Percentiles rank a stretch among this genome's conserved stretches.
These are phyloP conservation scores for Lasioglossum pauxillum DNA, from an alignment of 2,888 invertebrate species.

Conservation along the genomic window DNA sequence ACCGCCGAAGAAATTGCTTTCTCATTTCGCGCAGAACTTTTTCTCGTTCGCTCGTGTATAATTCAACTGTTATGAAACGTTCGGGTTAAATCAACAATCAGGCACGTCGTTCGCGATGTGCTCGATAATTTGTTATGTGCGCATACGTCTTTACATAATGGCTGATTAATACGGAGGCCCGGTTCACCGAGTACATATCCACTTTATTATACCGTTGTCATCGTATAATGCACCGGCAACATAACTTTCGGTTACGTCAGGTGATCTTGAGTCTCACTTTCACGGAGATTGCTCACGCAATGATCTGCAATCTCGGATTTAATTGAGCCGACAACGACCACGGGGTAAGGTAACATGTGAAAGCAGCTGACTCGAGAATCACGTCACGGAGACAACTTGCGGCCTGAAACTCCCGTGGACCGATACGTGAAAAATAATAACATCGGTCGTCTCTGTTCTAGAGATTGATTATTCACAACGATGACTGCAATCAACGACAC, in stretches of 20 bases:
- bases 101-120: not conserved
- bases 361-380: not conserved
- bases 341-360: constrained; percentile 1
- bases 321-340: not conserved
- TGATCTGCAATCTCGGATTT: constrained; percentile 19
- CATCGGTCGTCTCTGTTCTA: not conserved
- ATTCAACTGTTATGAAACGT: not conserved
- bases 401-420: not conserved
- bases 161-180: not conserved
- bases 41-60: not conserved
- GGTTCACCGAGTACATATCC: not conserved
- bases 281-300: constrained; percentile 19
- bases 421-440: constrained; percentile 19
- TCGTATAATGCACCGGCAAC: not conserved
- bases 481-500: constrained; percentile 32
- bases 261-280: constrained; percentile 5
- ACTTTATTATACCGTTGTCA: not conserved
- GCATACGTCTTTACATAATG: not conserved
- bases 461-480: constrained; percentile 29
- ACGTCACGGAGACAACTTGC: not conserved
- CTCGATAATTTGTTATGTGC: not conserved
- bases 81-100: not conserved
- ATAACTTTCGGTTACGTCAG: not conserved
- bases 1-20: not conserved
- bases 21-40: not conserved